phyloP scores from a whole-genome alignment of 2,888 invertebrate species.

The Cheilosia vernalis region DNA sequence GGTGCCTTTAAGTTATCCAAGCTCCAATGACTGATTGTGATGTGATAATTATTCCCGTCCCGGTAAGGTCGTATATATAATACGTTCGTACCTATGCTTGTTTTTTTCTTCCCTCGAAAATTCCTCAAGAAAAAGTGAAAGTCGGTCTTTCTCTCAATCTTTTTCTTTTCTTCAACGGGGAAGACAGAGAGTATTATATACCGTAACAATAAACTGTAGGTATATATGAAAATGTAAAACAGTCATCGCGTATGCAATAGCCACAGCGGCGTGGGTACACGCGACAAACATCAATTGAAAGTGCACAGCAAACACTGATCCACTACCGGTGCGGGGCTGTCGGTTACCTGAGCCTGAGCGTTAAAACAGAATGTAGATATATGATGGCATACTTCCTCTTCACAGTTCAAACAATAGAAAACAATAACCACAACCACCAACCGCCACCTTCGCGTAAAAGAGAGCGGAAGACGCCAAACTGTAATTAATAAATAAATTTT shows the following conservation, averaged over 20 bases:
- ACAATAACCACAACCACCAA: constrained; percentile 2
- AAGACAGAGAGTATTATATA: constrained; percentile 39
- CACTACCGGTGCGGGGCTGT: not conserved
- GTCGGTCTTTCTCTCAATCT: constrained; percentile 38
- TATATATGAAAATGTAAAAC: constrained; percentile 56
- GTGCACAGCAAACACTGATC: constrained; percentile 62
- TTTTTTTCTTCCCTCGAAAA: constrained; percentile 18
- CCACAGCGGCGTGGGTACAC: constrained; percentile 66
- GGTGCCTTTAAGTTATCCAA: constrained; percentile 20
- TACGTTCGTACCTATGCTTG: constrained; percentile 21
- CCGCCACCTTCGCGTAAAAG: constrained; percentile 6
- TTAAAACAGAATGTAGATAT: not conserved
- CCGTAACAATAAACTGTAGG: constrained; percentile 21
- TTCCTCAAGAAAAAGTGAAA: constrained; percentile 69
- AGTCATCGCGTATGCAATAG: constrained; percentile 68
- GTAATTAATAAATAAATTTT: constrained; percentile 59
- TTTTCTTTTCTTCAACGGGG: constrained; percentile 25
- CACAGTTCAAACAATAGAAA: constrained; percentile 56
- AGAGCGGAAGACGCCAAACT: constrained; percentile 52
- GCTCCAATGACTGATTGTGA: constrained; percentile 57
- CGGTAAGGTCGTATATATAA: constrained; percentile 60
- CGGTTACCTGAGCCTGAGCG: constrained; percentile 23
- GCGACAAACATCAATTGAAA: constrained; percentile 64
- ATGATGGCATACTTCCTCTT: constrained; percentile 56
- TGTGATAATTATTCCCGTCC: constrained; percentile 64